Conservation (phyloP, 2,113 vertebrate species). For the Pangasianodon hypophthalmus region DNA sequence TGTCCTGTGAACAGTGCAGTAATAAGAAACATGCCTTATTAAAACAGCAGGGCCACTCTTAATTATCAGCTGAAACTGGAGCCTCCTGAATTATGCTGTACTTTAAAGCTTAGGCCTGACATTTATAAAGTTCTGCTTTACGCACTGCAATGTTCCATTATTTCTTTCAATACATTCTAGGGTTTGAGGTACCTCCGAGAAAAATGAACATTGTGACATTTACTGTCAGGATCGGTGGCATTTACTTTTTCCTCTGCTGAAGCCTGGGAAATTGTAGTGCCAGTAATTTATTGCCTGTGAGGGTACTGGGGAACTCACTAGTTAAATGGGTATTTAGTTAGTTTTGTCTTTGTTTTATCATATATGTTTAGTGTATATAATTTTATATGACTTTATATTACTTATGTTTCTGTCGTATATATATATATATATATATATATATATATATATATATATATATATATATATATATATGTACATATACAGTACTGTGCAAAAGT, state of each 20-base stretch:
- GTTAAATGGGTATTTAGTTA: background rate
- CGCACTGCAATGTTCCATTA: slow-evolving; percentile 5
- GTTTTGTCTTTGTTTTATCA: background rate
- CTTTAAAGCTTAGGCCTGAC: slow-evolving; percentile 53
- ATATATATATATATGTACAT: too few relatives aligned
- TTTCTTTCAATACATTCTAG: background rate
- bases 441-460: too few relatives aligned
- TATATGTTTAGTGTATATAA: background rate
- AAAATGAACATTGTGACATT: slow-evolving; percentile 6
- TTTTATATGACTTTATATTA: background rate
- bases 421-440: too few relatives aligned
- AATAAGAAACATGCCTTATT: slow-evolving; percentile 47
- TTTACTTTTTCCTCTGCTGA: background rate
- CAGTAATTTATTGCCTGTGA: background rate
- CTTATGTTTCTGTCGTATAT: background rate
- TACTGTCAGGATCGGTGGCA: background rate
- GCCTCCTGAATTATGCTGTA: slow-evolving; percentile 46
- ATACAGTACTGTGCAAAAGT: too few relatives aligned
- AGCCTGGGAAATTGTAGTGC: background rate
- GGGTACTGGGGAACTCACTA: background rate
- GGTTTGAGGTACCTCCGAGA: slow-evolving; percentile 2
- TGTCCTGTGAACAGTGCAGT: slow-evolving; percentile 30
- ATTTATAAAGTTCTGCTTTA: slow-evolving; percentile 58
- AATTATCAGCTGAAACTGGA: slow-evolving; percentile 41
- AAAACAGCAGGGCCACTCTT: slow-evolving; percentile 51